Evolutionary conservation across 92 coral and sea anemone genomes (phyloP).

Genomic region (Pocillopora meandrina): DNA sequence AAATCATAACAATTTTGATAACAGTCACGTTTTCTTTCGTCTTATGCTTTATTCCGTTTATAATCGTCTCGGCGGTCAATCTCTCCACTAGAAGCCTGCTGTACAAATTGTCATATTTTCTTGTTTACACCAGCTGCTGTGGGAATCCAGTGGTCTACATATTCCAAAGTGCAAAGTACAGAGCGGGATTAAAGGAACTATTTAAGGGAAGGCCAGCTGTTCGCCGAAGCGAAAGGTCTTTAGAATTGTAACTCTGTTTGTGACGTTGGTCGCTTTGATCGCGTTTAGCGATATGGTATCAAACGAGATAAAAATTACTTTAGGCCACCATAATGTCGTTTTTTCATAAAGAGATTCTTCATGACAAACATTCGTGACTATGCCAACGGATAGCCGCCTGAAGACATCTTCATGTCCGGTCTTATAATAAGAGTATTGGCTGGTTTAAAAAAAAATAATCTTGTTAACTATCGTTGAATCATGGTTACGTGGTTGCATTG

Average conservation of each 20-base stretch:
- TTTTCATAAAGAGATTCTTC: neutral
- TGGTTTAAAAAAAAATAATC: neutral
- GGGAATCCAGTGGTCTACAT: slow-evolving; percentile 71
- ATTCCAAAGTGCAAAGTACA: slow-evolving; percentile 72
- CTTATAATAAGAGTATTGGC: neutral
- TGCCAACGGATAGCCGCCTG: neutral
- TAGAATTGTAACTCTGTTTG: slow-evolving; percentile 14
- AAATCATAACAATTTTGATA: slow-evolving; percentile 64
- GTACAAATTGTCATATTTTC: slow-evolving; percentile 57
- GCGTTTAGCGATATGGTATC: neutral
- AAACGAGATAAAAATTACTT: neutral
- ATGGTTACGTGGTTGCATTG: neutral
- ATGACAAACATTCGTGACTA: neutral
- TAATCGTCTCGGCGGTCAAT: slow-evolving; percentile 44
- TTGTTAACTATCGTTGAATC: neutral
- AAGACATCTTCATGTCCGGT: neutral
- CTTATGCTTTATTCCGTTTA: slow-evolving; percentile 71
- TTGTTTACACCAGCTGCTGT: slow-evolving; percentile 67
- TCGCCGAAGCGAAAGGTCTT: slow-evolving; percentile 17
- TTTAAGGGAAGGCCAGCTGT: slow-evolving; percentile 8
- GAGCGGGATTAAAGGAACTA: slow-evolving; percentile 62
- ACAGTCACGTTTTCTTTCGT: slow-evolving; percentile 65
- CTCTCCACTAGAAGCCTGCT: slow-evolving; percentile 27
- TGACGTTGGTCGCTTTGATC: neutral
- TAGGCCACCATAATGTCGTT: neutral